Base-by-base conservation (phyloP, 2,888 invertebrate genomes). In the Rotaria magnacalcarata region DNA sequence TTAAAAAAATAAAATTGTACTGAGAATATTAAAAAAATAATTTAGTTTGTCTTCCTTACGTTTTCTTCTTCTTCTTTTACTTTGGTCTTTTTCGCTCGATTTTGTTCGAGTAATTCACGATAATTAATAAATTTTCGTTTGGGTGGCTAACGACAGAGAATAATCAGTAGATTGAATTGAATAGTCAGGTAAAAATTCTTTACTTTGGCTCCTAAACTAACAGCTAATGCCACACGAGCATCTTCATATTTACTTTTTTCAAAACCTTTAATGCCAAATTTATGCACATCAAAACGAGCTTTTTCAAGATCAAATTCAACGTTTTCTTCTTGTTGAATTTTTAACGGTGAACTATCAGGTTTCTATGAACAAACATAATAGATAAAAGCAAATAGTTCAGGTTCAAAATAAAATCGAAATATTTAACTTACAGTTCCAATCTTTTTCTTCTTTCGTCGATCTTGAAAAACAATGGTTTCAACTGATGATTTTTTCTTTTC, bases 181-280 rank as follows among this genome's bases (percentile, higher is more conserved):
- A 21, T 54, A 54, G 19, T 6, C 3, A 21, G 21, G 21, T 8
- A 21, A 10, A 54, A 54, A 54, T 54, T 21, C 5, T 21, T 88
- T 88, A 89, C 90, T 89, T 94, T 95, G 0, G 96, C 96, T 85
- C 96, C 96, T 89, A 96, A 93, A 90, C 94, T 94, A 56, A 96
- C 93, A 0, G 95, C 94, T 27, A 94, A 91, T 8, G 94, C 94
- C 80, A 94, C 93, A 92, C 94, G 94, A n/a, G 95, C 95, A 90
- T 94, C 93, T 88, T 94, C 93, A 89, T 95, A 94, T 89, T 94
- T 94, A 19, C 92, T 92, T 5, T 93, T 92, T 87, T 93, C 93
- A 86, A 95, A 93, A 85, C 95, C 95, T 50, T 93, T 93, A 92
- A 95, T 94, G 56, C 95, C 95, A 90, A 96, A 95, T 89, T 94